These are phyloP conservation scores for Carabus problematicus DNA, from an alignment of 2,888 invertebrate species.

Conservation along the genomic window DNA sequence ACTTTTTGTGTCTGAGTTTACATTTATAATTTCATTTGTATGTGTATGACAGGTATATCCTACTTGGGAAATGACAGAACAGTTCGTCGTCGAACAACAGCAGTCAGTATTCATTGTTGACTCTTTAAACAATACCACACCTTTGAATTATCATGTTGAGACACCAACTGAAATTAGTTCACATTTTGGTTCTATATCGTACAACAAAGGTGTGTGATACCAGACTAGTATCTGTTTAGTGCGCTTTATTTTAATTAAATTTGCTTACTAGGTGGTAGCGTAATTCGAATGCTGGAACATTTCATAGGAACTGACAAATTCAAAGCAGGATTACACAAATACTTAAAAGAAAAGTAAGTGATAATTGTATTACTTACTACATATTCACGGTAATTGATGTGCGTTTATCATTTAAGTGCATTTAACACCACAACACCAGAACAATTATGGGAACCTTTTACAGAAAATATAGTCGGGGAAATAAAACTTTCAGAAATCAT, in stretches of 20 bases:
- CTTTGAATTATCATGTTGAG: constrained; percentile 61
- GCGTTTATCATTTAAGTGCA: constrained; percentile 51
- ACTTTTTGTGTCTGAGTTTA: background rate
- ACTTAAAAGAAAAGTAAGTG: constrained; percentile 63
- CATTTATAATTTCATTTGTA: background rate
- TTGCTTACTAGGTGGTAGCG: constrained; percentile 47
- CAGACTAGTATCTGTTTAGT: constrained; percentile 55
- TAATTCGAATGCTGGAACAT: constrained; percentile 72
- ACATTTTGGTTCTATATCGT: constrained; percentile 73
- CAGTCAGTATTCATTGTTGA: constrained; percentile 70
- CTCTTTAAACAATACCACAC: constrained; percentile 65
- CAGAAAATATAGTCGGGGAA: constrained; percentile 47
- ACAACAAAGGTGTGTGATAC: constrained; percentile 67
- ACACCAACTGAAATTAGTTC: constrained; percentile 65
- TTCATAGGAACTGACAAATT: constrained; percentile 65
- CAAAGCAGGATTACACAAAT: constrained; percentile 63
- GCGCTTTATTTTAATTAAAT: constrained; percentile 3
- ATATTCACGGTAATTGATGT: background rate
- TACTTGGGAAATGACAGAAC: constrained; percentile 68
- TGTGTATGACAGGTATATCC: constrained; percentile 11
- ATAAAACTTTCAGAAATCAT: constrained; percentile 57
- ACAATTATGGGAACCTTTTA: constrained; percentile 62
- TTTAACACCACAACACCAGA: constrained; percentile 61
- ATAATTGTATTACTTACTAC: background rate
- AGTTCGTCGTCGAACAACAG: constrained; percentile 74